phyloP scores from a whole-genome alignment of 2,888 invertebrate species.

The Agelastica alni region DNA sequence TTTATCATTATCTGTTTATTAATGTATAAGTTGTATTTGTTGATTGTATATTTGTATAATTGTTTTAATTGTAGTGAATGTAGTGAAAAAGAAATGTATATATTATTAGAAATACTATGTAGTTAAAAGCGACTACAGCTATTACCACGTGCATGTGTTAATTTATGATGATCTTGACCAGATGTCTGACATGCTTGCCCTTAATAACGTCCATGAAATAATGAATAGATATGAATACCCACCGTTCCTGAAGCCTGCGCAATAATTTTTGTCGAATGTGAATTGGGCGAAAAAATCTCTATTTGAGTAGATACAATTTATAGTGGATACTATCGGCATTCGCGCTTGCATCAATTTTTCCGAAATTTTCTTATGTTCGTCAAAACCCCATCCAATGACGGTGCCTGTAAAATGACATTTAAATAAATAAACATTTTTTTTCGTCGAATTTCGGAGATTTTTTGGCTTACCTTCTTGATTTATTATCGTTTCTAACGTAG shows the following conservation, averaged over 20 bases:
- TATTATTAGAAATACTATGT: too few species aligned
- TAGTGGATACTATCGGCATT: constrained; percentile 65
- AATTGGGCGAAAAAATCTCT: constrained; percentile 65
- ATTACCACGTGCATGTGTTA: too few species aligned
- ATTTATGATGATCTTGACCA: too few species aligned
- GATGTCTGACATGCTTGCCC: too few species aligned
- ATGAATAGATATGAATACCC: constrained; percentile 12
- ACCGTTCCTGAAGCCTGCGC: constrained; percentile 58
- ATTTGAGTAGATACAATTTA: constrained; percentile 65
- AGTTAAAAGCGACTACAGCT: too few species aligned
- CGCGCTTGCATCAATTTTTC: constrained; percentile 62
- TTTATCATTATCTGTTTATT: too few species aligned
- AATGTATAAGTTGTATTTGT: too few species aligned
- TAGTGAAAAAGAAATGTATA: too few species aligned
- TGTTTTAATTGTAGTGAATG: too few species aligned
- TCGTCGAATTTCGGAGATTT: neutral
- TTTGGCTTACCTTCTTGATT: constrained; percentile 41
- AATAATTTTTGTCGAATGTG: constrained; percentile 62
- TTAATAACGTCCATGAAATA: neutral
- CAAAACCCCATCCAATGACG: constrained; percentile 59
- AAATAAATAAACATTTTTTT: too few species aligned
- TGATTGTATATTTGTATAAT: too few species aligned
- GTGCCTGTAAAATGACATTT: constrained; percentile 39
- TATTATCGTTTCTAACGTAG: constrained; percentile 40
- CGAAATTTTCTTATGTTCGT: constrained; percentile 62